A percentile compares a stretch with the other conserved stretches of the same genome.
Evolutionary conservation across 2,113 vertebrate species (phyloP).

Genomic region (Indri indri): DNA sequence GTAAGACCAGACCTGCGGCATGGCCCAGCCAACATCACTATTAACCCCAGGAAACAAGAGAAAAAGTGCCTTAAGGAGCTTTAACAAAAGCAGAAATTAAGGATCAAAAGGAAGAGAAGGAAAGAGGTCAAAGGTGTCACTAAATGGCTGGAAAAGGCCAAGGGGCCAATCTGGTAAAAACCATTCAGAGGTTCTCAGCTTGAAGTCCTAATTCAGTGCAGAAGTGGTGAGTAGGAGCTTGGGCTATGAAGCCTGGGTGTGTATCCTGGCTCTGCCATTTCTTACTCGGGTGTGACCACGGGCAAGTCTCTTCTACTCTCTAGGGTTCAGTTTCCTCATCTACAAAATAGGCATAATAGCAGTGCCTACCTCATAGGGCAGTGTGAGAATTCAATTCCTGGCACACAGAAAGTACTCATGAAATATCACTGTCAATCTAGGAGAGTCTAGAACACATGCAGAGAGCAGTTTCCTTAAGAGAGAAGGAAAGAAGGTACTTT

Average conservation of each 20-base stretch:
- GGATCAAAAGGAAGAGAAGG: not conserved
- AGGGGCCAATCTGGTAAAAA: not conserved
- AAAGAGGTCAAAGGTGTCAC: not conserved
- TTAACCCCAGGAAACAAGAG: not conserved
- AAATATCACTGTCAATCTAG: not conserved
- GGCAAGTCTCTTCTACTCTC: not conserved
- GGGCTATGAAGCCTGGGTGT: not conserved
- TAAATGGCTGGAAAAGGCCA: not conserved
- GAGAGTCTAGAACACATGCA: not conserved
- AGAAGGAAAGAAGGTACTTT: not conserved
- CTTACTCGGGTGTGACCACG: not conserved
- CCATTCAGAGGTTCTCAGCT: not conserved
- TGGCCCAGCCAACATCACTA: not conserved
- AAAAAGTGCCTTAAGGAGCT: not conserved
- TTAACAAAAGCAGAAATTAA: constrained; percentile 14
- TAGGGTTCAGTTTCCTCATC: not conserved
- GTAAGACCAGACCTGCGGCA: not conserved
- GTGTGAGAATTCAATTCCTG: not conserved
- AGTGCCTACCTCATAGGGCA: not conserved
- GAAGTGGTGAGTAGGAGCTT: not conserved
- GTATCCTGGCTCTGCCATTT: not conserved
- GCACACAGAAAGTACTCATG: not conserved
- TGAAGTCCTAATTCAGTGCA: not conserved
- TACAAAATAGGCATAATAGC: not conserved
- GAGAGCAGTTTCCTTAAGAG: not conserved